A percentile compares a stretch with the other conserved stretches of the same genome.
These are phyloP conservation scores for Pomatostomus ruficeps DNA, from an alignment of 2,113 vertebrate genomes.

Conservation along the genomic window DNA sequence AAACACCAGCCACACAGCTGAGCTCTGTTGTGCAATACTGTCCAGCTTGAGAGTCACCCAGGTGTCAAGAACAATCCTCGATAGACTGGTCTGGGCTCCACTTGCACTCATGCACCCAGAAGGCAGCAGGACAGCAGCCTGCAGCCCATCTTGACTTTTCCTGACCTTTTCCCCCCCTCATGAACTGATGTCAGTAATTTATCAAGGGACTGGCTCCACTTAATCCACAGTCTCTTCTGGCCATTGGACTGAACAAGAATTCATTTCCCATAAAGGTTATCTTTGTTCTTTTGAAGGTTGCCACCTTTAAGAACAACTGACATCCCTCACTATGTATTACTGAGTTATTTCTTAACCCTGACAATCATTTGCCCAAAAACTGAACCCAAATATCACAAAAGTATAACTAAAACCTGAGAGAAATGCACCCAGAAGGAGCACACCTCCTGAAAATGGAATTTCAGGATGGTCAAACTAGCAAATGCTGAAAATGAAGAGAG, in stretches of 20 bases:
- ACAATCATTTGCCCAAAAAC: background rate
- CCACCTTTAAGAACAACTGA: background rate
- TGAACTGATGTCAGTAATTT: background rate
- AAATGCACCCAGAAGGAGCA: background rate
- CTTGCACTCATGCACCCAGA: background rate
- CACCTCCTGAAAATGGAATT: background rate
- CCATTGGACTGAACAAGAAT: background rate
- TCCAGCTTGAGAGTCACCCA: background rate
- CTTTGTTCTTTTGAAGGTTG: background rate
- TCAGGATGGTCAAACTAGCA: background rate
- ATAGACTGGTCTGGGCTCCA: background rate
- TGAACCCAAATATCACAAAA: background rate
- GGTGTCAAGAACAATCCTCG: background rate
- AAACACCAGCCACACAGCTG: background rate
- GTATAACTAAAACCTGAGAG: background rate
- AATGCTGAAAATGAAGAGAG: background rate
- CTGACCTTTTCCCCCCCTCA: accelerated
- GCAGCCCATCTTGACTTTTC: background rate
- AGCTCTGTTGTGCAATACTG: background rate
- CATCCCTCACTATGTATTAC: background rate
- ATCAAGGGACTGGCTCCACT: background rate
- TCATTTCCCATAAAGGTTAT: background rate
- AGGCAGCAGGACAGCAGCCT: background rate
- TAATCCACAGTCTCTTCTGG: background rate
- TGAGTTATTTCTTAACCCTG: background rate